Evolutionary conservation across 1,140 invertebrate genomes (phyloP), one percentile per base, ranked within the genome.

Genomic region (Neodiprion virginianus): DNA sequence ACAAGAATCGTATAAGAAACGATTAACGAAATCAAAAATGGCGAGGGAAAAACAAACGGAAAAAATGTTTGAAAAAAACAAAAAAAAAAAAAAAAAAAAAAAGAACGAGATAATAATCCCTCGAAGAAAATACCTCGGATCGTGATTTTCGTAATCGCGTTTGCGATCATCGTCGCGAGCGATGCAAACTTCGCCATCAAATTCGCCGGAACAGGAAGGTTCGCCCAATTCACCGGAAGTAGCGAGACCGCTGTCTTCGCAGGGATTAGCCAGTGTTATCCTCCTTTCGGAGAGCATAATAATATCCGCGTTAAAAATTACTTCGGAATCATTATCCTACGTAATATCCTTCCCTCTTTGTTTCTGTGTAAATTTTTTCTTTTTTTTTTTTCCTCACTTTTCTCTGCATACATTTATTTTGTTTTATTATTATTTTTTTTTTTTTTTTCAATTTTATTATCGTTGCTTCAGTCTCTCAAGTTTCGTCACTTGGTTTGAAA

Each of bases 221-320:
- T 85, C 83, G 14, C 78, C 82, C 10, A 78, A 70, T 48, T 84
- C 84, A 47, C 81, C 84, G 73, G 80, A 85, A 78, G 78, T 81
- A 12, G 81, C 81, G 28, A 85, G 74, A 1, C 84, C 84, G 68
- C 84, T 85, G 48, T 86, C 84, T 40, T 86, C 84, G 71, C 69
- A 83, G 21, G 79, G 80, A 76, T 76, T 79, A 40, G 76, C 53
- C 48, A 69, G 23, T 11, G 67, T 72, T 7, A 67, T 69, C 67
- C 67, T 76, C 65, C 67, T 67, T 70, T 67, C 68, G 7, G 40
- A 69, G 40, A 23, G 67, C 67, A 69, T 69, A 21, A 14, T 65
- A 40, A 40, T 40, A 40, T 40, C 28, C 28, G 28, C 28, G 28
- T 1, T 40, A 40, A 40, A 40, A 40, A 40, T 40, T 5, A 40